These are phyloP conservation scores for Phyllotis vaccarum DNA, from an alignment of 2,797 vertebrate genomes.

Conservation along the genomic window DNA sequence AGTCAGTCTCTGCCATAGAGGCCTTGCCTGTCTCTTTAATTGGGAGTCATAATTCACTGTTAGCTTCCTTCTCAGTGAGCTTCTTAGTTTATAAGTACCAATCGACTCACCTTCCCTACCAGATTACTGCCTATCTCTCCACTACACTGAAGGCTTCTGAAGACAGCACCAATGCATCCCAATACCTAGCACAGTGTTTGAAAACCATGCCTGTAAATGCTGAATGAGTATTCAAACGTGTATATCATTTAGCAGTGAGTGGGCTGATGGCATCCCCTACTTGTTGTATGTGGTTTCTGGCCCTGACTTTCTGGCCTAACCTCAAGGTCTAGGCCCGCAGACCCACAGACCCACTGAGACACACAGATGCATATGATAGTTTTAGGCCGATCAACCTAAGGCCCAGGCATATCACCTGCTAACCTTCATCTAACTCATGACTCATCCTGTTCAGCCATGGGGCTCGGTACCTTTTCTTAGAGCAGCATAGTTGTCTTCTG, in stretches of 20 bases:
- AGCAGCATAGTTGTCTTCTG: no score
- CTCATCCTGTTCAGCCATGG: no score
- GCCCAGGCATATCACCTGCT: no score
- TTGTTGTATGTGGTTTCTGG: no score
- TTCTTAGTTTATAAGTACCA: background rate
- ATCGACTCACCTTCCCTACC: background rate
- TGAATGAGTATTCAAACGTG: background rate
- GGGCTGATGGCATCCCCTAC: rapidly evolving
- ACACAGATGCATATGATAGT: no score
- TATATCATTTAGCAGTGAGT: no score
- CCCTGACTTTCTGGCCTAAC: no score
- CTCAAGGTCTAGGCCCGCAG: no score
- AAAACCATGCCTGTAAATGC: background rate
- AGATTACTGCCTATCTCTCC: background rate
- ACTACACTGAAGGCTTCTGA: background rate
- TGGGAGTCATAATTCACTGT: background rate
- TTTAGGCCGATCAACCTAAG: no score
- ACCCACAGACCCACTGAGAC: no score
- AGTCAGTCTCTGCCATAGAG: background rate
- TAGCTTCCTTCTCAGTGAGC: background rate
- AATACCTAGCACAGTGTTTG: background rate
- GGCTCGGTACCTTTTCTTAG: no score
- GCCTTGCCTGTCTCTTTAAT: background rate
- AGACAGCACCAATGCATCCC: background rate
- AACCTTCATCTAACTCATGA: no score